phyloP scores from a whole-genome alignment of 2,888 invertebrate genomes.

The Ormyrus thymus region DNA sequence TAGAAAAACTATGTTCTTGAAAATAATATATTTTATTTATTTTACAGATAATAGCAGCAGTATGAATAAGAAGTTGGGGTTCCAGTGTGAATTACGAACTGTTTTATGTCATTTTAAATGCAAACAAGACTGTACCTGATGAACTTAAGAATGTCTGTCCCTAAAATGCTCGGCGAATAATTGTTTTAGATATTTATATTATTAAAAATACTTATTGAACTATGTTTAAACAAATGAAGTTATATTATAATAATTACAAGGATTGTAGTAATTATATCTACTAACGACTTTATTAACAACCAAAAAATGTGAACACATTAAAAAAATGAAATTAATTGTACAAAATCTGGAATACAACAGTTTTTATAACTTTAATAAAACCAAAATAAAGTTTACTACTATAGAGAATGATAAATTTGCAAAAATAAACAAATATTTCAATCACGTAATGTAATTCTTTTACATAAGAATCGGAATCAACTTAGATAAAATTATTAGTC shows the following conservation, averaged over 20 bases:
- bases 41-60: conserved; percentile 42
- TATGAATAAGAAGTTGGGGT: conserved; percentile 8
- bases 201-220: neutral
- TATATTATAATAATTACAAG: neutral
- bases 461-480: neutral
- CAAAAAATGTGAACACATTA: neutral
- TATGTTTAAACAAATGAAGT: neutral
- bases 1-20: neutral
- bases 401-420: neutral
- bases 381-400: neutral
- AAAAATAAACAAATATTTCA: neutral
- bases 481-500: conserved; percentile 41
- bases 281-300: neutral
- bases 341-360: neutral
- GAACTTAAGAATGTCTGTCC: conserved; percentile 28
- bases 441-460: neutral
- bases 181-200: conserved; percentile 10
- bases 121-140: conserved; percentile 44
- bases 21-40: conserved; percentile 16
- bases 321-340: neutral
- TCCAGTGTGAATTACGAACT: neutral
- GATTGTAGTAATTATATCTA: neutral
- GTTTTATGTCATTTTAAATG: conserved; percentile 6
- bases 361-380: neutral
- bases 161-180: neutral